phyloP scores from a whole-genome alignment of 2,888 invertebrate species.

The Pilophorus perplexus region DNA sequence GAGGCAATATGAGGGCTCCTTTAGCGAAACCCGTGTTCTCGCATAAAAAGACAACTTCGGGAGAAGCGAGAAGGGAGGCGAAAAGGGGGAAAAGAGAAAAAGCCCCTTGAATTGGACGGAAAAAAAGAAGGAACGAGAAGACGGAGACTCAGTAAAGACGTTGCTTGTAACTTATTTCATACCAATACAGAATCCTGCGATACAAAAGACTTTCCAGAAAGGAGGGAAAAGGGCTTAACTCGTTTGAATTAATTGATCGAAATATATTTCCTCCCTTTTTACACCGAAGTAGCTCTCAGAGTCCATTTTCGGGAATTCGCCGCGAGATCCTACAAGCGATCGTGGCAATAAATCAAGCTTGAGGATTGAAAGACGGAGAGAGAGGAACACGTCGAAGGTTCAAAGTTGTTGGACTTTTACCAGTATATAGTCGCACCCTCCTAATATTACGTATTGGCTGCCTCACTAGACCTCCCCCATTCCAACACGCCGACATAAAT shows the following conservation, averaged over 20 bases:
- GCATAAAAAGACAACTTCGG: constrained; percentile 22
- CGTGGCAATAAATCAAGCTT: constrained; percentile 19
- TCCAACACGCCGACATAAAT: constrained; percentile 18
- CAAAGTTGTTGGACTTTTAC: constrained; percentile 24
- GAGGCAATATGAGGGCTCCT: constrained; percentile 20
- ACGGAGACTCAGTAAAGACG: too few species aligned
- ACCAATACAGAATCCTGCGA: too few species aligned
- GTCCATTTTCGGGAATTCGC: neutral
- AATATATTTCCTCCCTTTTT: constrained; percentile 16
- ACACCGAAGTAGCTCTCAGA: neutral
- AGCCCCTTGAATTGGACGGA: neutral
- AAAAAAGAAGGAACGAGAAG: too few species aligned
- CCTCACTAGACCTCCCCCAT: neutral
- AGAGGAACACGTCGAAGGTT: constrained; percentile 6
- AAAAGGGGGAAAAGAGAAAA: neutral
- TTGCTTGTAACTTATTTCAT: too few species aligned
- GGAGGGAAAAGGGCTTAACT: neutral
- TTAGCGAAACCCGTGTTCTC: constrained; percentile 20
- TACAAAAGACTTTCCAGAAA: too few species aligned
- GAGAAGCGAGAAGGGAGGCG: neutral
- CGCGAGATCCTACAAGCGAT: neutral
- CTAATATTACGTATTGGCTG: constrained; percentile 20
- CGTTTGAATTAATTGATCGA: neutral
- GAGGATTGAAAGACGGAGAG: neutral
- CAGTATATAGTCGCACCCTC: constrained; percentile 8